A percentile compares a stretch with the other conserved stretches of the same genome.
phyloP scores from a whole-genome alignment of 1,140 invertebrate species.

The Drosophila truncata region DNA sequence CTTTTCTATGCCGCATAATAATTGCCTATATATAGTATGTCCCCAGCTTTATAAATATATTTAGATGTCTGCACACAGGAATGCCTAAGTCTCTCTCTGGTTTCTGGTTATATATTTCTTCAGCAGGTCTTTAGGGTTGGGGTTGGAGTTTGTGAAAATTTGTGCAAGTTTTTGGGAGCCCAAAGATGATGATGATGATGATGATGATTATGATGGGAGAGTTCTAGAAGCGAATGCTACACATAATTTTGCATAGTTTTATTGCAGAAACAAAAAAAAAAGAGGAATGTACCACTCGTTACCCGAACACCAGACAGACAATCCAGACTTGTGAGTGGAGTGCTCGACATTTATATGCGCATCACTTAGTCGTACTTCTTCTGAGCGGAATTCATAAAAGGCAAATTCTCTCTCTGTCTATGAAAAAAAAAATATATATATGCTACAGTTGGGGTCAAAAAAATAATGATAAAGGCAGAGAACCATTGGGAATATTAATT shows the following conservation, averaged over 20 bases:
- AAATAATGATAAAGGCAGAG: neutral
- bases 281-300: constrained; percentile 57
- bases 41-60: constrained; percentile 13
- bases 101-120: constrained; percentile 36
- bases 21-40: constrained; percentile 63
- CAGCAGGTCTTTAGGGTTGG: constrained; percentile 41
- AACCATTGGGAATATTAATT: neutral
- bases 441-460: neutral
- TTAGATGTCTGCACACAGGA: constrained; percentile 12
- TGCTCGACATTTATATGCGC: constrained; percentile 83
- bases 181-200: constrained; percentile 8
- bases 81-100: constrained; percentile 3
- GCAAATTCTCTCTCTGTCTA: constrained; percentile 38
- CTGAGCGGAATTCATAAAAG: constrained; percentile 76
- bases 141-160: constrained; percentile 13
- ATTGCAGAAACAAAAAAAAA: constrained; percentile 54
- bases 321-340: constrained; percentile 41
- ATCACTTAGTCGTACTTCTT: constrained; percentile 65
- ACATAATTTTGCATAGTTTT: constrained; percentile 84
- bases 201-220: constrained; percentile 51
- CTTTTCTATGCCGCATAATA: constrained; percentile 75
- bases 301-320: constrained; percentile 45
- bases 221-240: constrained; percentile 59
- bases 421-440: neutral
- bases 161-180: constrained; percentile 28